Evolutionary conservation across 30 jellyfish, hydroid and myxozoan species (phyloP).

Genomic region (Calvadosia cruxmelitensis): DNA sequence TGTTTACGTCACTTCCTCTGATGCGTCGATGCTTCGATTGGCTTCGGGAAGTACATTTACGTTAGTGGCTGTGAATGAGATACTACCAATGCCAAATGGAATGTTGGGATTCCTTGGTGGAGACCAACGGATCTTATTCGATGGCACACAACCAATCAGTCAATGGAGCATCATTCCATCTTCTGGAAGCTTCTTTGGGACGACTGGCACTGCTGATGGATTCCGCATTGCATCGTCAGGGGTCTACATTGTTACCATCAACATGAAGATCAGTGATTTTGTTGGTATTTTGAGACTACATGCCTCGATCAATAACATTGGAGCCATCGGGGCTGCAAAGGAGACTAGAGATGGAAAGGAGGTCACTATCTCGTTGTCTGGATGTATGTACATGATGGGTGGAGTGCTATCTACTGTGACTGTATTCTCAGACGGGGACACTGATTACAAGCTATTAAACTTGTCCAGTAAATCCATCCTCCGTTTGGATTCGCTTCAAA

Average conservation of each 20-base stretch:
- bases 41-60: constrained; percentile 27
- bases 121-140: constrained; percentile 8
- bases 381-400: constrained; percentile 42
- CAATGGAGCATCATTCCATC: constrained; percentile 44
- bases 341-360: constrained; percentile 1
- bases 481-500: constrained; percentile 31
- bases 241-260: constrained; percentile 45
- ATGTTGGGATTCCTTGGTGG: constrained; percentile 19
- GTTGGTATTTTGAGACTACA: constrained; percentile 40
- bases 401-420: constrained; percentile 57
- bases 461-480: constrained; percentile 51
- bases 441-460: constrained; percentile 17
- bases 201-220: constrained; percentile 28
- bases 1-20: constrained; percentile 34
- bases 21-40: constrained; percentile 1
- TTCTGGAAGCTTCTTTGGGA: constrained; percentile 43
- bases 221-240: constrained; percentile 31
- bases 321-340: constrained; percentile 29
- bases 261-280: constrained; percentile 27
- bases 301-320: constrained; percentile 48
- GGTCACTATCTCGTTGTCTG: constrained; percentile 48
- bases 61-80: constrained; percentile 17
- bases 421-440: constrained; percentile 47
- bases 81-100: constrained; percentile 60
- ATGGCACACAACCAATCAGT: constrained; percentile 50